Base-by-base conservation (phyloP, 1,140 invertebrate genomes). In the Ylistrum balloti region DNA sequence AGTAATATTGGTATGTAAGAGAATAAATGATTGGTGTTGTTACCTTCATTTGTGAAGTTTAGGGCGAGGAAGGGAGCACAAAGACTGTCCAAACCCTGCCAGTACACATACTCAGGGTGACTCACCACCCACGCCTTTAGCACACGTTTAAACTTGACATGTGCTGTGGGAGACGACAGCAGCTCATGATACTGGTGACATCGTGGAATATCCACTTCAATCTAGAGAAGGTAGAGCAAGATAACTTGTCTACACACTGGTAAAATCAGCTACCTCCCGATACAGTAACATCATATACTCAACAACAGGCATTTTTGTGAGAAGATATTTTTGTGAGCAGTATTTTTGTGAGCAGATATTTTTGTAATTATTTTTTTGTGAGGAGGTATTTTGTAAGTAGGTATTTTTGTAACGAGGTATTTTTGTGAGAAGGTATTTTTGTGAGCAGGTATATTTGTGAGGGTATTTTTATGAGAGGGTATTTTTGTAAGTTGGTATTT, bases 161-260 rank as follows among this genome's bases (percentile, higher is more conserved):
- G 95, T 20, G 94, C 99, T 90, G 97, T 97, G 2, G 98, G 97
- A 1, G 99, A 99, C 32, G 99, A 99, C 38, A 99, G 97, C 87
- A 99, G 96, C 97, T 99, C 99, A 96, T 99, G 99, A 96, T 99
- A 99, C 94, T 99, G 99, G 97, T 99, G 99, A 96, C 99, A 99
- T 15, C 99, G 97, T 0, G 99, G 99, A 96, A 99, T 99, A 96
- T 99, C 99, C 3, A 99, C 99, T 96, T 99, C 99, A 95, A 99
- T 99, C 98, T 99, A 95, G 90, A 93, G 95, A 88, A 95, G 94
- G 94, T 93, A 94, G 89, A 94, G 90, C 87, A 90, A 86, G 74
- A 38, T 45, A 34, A 88, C n/a, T 87, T n/a, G n/a, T n/a, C n/a
- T 38, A 38, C 35, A 38, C 13, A 38, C 13, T 38, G 13, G 35